Base-by-base conservation (phyloP, 2,888 invertebrate species). In the Oligia strigilis region DNA sequence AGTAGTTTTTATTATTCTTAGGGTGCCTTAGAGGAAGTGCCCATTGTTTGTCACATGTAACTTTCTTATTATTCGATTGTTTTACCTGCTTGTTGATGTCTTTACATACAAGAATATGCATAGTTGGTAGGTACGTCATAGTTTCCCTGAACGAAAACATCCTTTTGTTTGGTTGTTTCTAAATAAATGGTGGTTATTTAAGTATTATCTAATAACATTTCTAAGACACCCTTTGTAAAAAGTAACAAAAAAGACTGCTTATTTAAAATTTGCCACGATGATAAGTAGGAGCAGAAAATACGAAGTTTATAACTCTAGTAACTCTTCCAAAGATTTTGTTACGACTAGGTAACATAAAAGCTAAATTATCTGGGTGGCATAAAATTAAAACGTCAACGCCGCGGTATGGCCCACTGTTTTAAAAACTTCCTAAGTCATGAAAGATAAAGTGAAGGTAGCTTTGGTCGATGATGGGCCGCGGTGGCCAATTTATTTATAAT, bases 401-500 rank as follows among this genome's bases (percentile, higher is more conserved):
- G 90, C 91, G 92, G 91, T 89, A 92, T 87, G 91, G 90, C 87
- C 85, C 87, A 91, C 92, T 91, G 94, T 93, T 94, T 95, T 95
- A 94, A 96, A 96, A 97, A 96, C 93, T 95, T 94, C 89, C 91
- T 87, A 92, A 95, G 94, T 94, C 94, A 94, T 95, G 94, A 96
- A 96, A 96, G 96, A 96, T 96, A 97, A 96, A 96, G 92, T 93
- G 89, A 92, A 92, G 93, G 93, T 86, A 90, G 90, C 90, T 91
- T 84, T 90, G 92, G 92, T 91, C 92, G 94, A 94, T 95, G 94
- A 95, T 94, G 94, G 93, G 93, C 93, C 94, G 92, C 93, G 89
- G 94, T 92, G 93, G 93, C 93, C 95, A 94, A 95, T 96, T 97
- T 96, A 96, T 96, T 96, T 96, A 97, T 96, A 97, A 97, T 96